phyloP scores from a whole-genome alignment of 1,140 invertebrate genomes.

The Myzus persicae region DNA sequence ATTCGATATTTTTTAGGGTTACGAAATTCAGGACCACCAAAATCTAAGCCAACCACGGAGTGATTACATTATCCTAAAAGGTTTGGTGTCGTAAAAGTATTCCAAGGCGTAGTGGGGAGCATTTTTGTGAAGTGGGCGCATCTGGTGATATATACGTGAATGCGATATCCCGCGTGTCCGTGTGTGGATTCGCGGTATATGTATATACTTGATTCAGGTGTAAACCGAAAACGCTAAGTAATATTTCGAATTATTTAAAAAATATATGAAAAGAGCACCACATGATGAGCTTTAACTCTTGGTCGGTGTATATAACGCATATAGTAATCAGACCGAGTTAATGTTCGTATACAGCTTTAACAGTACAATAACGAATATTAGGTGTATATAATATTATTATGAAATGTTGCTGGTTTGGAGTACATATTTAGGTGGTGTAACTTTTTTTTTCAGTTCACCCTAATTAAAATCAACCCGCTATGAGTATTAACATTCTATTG shows the following conservation, averaged over 20 bases:
- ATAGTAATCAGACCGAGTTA: background rate
- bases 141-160: background rate
- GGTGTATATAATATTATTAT: background rate
- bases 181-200: background rate
- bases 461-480: background rate
- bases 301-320: background rate
- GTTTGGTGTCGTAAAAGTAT: background rate
- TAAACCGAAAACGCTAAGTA: background rate
- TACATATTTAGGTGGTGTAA: background rate
- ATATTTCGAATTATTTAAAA: conserved; percentile 17
- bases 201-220: background rate
- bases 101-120: background rate
- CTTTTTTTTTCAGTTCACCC: background rate
- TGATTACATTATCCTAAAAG: background rate
- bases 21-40: background rate
- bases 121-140: background rate
- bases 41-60: background rate
- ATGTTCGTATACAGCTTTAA: background rate
- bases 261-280: background rate
- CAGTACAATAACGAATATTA: background rate
- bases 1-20: background rate
- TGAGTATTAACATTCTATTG: background rate
- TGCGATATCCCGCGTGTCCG: background rate
- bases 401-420: background rate
- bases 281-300: background rate